Conservation (phyloP, 2,888 invertebrate species). For the Buathra laborator region DNA sequence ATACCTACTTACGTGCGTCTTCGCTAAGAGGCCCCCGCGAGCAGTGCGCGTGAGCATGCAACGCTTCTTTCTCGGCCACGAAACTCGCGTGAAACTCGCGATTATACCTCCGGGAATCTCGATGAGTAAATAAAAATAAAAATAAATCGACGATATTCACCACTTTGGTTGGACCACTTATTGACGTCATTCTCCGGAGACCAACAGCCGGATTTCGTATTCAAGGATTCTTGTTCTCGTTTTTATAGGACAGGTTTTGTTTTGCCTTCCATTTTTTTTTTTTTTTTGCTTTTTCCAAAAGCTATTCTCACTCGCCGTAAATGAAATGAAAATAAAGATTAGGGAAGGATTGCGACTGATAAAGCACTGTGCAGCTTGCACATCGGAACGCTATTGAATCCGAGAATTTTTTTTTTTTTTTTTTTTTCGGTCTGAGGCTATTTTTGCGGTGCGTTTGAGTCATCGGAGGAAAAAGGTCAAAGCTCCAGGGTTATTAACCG, state of each 20-base stretch:
- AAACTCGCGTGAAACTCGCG: conserved; percentile 7
- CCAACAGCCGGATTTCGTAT: conserved; percentile 22
- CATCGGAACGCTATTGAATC: not conserved
- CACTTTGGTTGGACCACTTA: conserved; percentile 29
- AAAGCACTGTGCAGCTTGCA: not conserved
- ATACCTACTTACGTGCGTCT: conserved; percentile 1
- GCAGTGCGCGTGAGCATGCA: not conserved
- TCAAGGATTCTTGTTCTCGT: conserved; percentile 44
- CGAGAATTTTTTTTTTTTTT: not conserved
- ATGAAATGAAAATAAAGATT: not conserved
- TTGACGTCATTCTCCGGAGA: conserved; percentile 31
- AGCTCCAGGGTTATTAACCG: not conserved
- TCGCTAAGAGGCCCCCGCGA: conserved; percentile 1
- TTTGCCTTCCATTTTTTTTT: not conserved
- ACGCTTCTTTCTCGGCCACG: conserved; percentile 3
- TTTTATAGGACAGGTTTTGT: conserved; percentile 28
- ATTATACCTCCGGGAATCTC: conserved; percentile 15
- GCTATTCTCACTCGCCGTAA: not conserved
- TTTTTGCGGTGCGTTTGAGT: not conserved
- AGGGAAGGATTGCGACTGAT: conserved; percentile 11
- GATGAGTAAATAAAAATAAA: conserved; percentile 3
- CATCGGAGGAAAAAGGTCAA: too few relatives aligned
- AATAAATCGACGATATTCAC: not conserved
- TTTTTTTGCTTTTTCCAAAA: not conserved
- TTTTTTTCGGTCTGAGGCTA: not conserved